Percentiles rank a stretch among this genome's conserved stretches.
Evolutionary conservation across 1,140 invertebrate genomes (phyloP).

Genomic region (Drosophila micromelanica): DNA sequence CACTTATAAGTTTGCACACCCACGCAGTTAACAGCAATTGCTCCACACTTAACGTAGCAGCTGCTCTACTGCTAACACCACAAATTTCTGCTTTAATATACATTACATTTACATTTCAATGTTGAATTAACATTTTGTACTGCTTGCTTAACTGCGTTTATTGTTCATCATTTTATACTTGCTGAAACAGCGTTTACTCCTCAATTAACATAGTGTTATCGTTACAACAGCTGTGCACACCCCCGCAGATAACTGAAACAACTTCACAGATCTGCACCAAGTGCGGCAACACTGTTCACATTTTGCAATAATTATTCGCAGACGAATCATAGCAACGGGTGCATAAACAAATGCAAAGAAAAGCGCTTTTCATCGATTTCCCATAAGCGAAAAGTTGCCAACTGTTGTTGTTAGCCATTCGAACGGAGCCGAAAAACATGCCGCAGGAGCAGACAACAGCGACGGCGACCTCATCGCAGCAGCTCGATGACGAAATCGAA

Average conservation of each 20-base stretch:
- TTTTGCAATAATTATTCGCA: constrained; percentile 39
- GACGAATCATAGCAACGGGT: constrained; percentile 66
- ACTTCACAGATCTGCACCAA: background rate
- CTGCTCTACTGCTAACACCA: constrained; percentile 14
- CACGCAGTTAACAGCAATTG: background rate
- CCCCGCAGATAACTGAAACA: constrained; percentile 17
- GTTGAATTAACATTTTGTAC: background rate
- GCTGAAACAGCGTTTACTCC: background rate
- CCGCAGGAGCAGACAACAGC: constrained; percentile 55
- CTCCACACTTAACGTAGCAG: constrained; percentile 15
- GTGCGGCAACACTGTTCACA: constrained; percentile 22
- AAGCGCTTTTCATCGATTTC: constrained; percentile 46
- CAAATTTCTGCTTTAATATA: background rate
- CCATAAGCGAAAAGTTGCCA: constrained; percentile 19
- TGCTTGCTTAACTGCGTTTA: too few relatives aligned
- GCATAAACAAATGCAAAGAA: constrained; percentile 74
- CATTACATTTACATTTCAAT: background rate
- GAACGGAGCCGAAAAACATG: constrained; percentile 38
- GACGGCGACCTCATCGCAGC: constrained; percentile 29
- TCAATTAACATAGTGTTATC: background rate
- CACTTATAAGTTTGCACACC: background rate
- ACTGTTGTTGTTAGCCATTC: background rate
- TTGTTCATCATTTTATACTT: too few relatives aligned
- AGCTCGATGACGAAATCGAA: constrained; percentile 86
- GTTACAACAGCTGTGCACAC: constrained; percentile 12